Evolutionary conservation across 2,113 vertebrate species (phyloP), one percentile per base, ranked within the genome.

Genomic region (Corythornis madagascariensis): DNA sequence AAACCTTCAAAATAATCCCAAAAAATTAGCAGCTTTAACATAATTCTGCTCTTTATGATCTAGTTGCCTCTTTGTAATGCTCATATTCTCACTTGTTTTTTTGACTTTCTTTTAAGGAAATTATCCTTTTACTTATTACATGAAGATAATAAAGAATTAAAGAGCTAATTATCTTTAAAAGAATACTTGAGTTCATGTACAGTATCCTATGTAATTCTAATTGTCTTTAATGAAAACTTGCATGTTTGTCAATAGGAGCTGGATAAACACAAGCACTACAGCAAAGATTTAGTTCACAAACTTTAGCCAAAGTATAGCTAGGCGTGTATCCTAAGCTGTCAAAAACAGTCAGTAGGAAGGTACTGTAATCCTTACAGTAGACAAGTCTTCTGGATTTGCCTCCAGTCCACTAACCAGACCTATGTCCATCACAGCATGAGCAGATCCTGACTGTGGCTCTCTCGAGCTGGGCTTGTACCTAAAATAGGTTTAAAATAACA

Each of bases 341-440:
- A 55, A 5, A 26, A 53, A 29, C 24, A 59, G 19, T 1, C 48
- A 66, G 28, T 7, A 47, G 75, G 86, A 20, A 73, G 31, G 28
- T 60, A 70, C 33, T 64, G 4, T 42, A 64, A 71, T 40, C 91
- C 94, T 97, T 97, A 98, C 99, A 96, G 94, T 96, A 71, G 89
- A 80, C 87, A 99, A 97, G 60, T 99, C 99, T 28, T 99, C 98
- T 72, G 97, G 76, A 45, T 98, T 88, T 12, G 98, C 97, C 7
- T 86, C 95, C 75, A 99, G 83, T 31, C 99, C 99, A 20, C 98
- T 99, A 8, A 98, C 98, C 94, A 99, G 94, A 66, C 98, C 92
- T 75, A 99, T 99, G 91, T 99, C 98, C 98, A 99, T 98, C 74
- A 99, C 98, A 0, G 98, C 97, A 35, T 98, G 98, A 38, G 97